These are phyloP conservation scores for Oegoconia quadripuncta DNA, from an alignment of 2,888 invertebrate species.

Conservation along the genomic window DNA sequence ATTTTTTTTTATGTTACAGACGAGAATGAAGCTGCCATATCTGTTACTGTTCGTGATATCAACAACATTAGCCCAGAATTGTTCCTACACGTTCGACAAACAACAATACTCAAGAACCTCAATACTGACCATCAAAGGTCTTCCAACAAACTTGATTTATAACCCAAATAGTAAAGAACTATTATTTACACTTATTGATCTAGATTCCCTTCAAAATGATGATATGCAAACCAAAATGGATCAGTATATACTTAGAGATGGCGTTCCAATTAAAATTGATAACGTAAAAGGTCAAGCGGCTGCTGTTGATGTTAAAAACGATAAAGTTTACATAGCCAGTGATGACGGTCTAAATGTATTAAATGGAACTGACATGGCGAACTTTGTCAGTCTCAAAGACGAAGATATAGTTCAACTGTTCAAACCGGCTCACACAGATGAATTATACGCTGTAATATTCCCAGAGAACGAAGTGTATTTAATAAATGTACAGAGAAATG, in stretches of 20 bases:
- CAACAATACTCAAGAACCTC: constrained; percentile 43
- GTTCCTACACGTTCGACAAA: constrained; percentile 45
- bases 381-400: constrained; percentile 52
- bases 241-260: constrained; percentile 54
- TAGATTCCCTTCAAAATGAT: constrained; percentile 61
- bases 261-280: constrained; percentile 53
- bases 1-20: not conserved
- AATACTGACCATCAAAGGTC: constrained; percentile 57
- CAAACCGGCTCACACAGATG: constrained; percentile 45
- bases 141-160: constrained; percentile 61
- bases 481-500: constrained; percentile 49
- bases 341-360: constrained; percentile 55
- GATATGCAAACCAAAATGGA: constrained; percentile 69
- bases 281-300: constrained; percentile 62
- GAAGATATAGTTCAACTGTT: constrained; percentile 66
- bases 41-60: constrained; percentile 42
- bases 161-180: constrained; percentile 52
- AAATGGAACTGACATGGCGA: constrained; percentile 44
- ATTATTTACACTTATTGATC: constrained; percentile 61
- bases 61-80: constrained; percentile 46
- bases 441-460: constrained; percentile 55
- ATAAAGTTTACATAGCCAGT: constrained; percentile 58
- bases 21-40: constrained; percentile 41
- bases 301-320: constrained; percentile 49
- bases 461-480: constrained; percentile 60